phyloP scores from a whole-genome alignment of 2,888 invertebrate genomes.

The Drosophila putrida region DNA sequence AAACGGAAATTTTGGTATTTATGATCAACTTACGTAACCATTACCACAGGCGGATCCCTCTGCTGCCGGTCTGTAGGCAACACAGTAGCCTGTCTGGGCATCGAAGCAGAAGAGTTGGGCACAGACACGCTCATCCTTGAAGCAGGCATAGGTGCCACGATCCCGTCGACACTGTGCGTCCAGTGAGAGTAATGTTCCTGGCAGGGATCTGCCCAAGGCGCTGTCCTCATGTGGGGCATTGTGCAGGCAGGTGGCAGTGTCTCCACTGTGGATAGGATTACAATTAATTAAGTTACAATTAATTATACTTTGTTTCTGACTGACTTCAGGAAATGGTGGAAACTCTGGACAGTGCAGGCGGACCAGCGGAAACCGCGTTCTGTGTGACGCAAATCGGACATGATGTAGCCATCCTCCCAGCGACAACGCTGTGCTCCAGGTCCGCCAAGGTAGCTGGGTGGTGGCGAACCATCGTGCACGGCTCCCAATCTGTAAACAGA shows the following conservation, averaged over 20 bases:
- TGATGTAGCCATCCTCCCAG: conserved; percentile 98
- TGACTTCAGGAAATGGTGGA: conserved; percentile 97
- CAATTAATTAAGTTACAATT: too few relatives aligned
- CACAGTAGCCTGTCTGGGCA: conserved; percentile 97
- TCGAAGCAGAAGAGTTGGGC: conserved; percentile 98
- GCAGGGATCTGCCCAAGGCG: conserved; percentile 93
- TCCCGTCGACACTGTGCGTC: conserved; percentile 97
- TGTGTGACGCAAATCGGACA: conserved; percentile 97
- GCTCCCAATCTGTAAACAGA: conserved; percentile 92
- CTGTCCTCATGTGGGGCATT: conserved; percentile 98
- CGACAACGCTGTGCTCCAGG: conserved; percentile 97
- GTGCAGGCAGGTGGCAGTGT: conserved; percentile 96
- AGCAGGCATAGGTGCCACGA: conserved; percentile 93
- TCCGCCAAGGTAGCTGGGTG: conserved; percentile 96
- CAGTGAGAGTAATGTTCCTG: conserved; percentile 94
- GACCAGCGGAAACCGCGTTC: conserved; percentile 98
- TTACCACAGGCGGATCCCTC: conserved; percentile 97
- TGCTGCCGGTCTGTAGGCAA: conserved; percentile 97
- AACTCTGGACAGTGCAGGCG: conserved; percentile 95
- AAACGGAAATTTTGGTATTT: not conserved
- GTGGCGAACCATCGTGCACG: conserved; percentile 98
- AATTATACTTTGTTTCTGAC: conserved; percentile 66
- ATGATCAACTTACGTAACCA: conserved; percentile 90
- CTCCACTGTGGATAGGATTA: conserved; percentile 87
- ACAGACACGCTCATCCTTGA: conserved; percentile 97